phyloP scores from a whole-genome alignment of 2,888 invertebrate genomes.

The Microplitis deprimator region DNA sequence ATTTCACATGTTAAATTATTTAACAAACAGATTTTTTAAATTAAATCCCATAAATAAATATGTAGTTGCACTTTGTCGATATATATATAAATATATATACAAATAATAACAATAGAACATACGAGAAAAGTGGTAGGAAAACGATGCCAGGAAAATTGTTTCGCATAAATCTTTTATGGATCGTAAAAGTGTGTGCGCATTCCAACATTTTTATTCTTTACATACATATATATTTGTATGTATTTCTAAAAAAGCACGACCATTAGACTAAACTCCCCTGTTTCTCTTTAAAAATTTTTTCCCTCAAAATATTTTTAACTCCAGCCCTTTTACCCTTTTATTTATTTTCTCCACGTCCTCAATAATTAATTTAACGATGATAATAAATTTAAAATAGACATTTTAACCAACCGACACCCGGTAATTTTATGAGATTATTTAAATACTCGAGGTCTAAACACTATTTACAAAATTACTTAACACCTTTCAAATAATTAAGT shows the following conservation, averaged over 20 bases:
- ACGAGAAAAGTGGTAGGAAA: conserved; percentile 24
- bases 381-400: neutral
- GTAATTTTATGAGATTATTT: neutral
- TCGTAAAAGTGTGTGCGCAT: conserved; percentile 55
- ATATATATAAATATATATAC: neutral
- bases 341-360: neutral
- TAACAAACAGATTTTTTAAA: conserved; percentile 27
- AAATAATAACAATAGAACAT: conserved; percentile 24
- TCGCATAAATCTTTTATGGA: conserved; percentile 62
- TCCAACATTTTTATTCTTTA: conserved; percentile 29
- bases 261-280: conserved; percentile 6
- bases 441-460: neutral
- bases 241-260: conserved; percentile 9
- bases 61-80: conserved; percentile 1
- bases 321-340: neutral
- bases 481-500: neutral
- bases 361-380: neutral
- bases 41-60: conserved; percentile 49
- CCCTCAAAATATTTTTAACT: neutral
- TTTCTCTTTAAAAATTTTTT: neutral
- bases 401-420: neutral
- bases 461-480: neutral
- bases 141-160: conserved; percentile 58
- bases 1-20: no score
- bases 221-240: neutral